Evolutionary conservation across 2,797 vertebrate genomes (phyloP), one percentile per base, ranked within the genome.

Genomic region (Avahi laniger): DNA sequence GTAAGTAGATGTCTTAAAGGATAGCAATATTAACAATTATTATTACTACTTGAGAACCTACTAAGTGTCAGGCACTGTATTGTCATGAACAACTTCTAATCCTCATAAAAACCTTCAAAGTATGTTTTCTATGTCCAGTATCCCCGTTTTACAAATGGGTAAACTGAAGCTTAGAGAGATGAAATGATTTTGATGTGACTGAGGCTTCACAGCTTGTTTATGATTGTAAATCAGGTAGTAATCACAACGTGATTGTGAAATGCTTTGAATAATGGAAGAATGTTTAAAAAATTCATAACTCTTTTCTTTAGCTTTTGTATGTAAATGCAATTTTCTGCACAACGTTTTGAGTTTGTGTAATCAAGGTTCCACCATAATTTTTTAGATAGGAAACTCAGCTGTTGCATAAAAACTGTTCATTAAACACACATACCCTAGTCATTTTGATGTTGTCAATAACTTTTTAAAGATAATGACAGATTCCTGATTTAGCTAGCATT

Each of bases 281-380:
- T 13, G 59, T 69, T 89, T 95, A 15, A 91, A 87, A 96, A 91
- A 91, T 95, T 52, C 76, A 92, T 85, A 78, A 54, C 76, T 81
- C 73, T 57, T 95, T 94, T 59, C 72, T 92, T 97, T 78, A 82
- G 52, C 57, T 83, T 94, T 94, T 94, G 46, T 94, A 82, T 94
- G 57, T 91, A 96, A 97, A 93, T 96, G 80, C 1, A 59, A 3
- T 97, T 94, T 84, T 94, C 38, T n/a, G 10, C 65, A 76, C 96
- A 63, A 95, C 57, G 26, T 93, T 43, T 94, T 95, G 35, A 65
- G 50, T 93, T 96, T 92, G 33, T 61, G 6, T 97, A 89, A 95
- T 95, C 92, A 96, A 92, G 72, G 2, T 92, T 93, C n/a, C 46
- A 41, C 48, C 26, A 35, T 90, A 82, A 50, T 72, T 86, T 95